Base-by-base conservation (phyloP, 53 echinoderm and acorn worm species). In the Echinometra lucunter region DNA sequence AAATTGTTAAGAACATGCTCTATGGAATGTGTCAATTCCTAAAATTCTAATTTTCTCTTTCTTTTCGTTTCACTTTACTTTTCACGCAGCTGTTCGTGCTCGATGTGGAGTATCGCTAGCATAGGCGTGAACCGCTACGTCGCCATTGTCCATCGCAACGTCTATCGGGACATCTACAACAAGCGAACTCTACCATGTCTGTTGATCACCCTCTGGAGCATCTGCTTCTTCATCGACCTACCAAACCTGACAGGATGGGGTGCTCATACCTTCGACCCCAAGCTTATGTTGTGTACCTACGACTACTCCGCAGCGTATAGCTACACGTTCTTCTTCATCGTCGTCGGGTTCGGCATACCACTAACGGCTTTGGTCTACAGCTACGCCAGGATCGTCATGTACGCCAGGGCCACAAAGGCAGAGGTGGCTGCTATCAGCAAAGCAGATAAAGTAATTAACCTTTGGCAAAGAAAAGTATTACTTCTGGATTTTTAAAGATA, bases 191-290 rank as follows among this genome's bases (percentile, higher is more conserved):
- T 97, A 18, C 95, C 95, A 30, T 88, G 90, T 27, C 94, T 98
- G 2, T 87, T 97, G 11, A 91, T 87, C 10, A 89, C 72, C 4
- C 85, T 97, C n/a, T 98, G 98, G 98, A 17, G 89, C 37, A 53
- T 96, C 13, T 96, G 98, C 58, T 97, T 96, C 94, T 92, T 94
- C n/a, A 95, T 98, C 34, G 98, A 98, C 75, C 57, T 97, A 37
- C 98, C 98, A 3, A 98, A 97, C 87, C 92, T 98, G 25, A 47
- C 96, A 0, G 98, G 98, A 3, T 98, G 98, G 98, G 98, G 98
- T 32, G 96, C 95, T 1, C 98, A 98, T 58, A 69, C 90, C 4
- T 98, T 97, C 85, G 98, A 98, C 66, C 45, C 95, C 0, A 94
- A 96, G 81, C 90, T 94, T 30, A 96, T 98, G 95, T 92, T 98